A percentile compares a stretch with the other conserved stretches of the same genome.
Conservation (phyloP, 2,113 vertebrate species). For the Dendropsophus ebraccatus region DNA sequence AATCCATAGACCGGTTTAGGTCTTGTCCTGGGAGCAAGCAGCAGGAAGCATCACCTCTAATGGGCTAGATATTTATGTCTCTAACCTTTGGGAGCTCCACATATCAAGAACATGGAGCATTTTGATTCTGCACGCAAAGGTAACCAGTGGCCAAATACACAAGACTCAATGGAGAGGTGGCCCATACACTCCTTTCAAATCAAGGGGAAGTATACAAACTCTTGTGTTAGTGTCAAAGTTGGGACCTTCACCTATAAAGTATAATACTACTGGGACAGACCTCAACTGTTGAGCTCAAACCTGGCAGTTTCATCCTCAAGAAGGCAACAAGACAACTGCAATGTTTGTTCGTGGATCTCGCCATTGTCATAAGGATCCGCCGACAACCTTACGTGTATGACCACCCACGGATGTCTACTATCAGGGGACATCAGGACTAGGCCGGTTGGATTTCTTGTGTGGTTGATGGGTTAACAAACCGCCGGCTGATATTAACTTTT, state of each 20-base stretch:
- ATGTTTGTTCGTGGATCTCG: neutral
- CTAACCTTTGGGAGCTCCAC: neutral
- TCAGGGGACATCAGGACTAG: neutral
- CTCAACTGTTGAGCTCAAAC: neutral
- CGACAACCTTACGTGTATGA: neutral
- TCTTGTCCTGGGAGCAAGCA: too few relatives aligned
- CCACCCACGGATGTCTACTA: neutral
- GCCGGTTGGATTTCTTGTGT: neutral
- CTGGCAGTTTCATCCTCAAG: neutral
- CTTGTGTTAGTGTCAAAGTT: neutral
- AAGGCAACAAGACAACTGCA: neutral
- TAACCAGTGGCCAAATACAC: neutral
- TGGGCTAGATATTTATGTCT: too few relatives aligned
- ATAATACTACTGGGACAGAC: neutral
- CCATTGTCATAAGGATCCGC: neutral
- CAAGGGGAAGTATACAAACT: neutral
- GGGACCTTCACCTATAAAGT: neutral
- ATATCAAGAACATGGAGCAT: too few relatives aligned
- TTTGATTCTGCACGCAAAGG: neutral
- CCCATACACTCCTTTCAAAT: neutral
- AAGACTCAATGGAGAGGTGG: neutral
- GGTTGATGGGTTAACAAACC: slow-evolving; percentile 7
- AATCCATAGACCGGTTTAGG: too few relatives aligned
- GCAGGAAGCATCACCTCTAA: too few relatives aligned
- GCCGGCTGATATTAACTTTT: neutral